These are phyloP conservation scores for Drosophila dives DNA, from an alignment of 2,888 invertebrate species.

Conservation along the genomic window DNA sequence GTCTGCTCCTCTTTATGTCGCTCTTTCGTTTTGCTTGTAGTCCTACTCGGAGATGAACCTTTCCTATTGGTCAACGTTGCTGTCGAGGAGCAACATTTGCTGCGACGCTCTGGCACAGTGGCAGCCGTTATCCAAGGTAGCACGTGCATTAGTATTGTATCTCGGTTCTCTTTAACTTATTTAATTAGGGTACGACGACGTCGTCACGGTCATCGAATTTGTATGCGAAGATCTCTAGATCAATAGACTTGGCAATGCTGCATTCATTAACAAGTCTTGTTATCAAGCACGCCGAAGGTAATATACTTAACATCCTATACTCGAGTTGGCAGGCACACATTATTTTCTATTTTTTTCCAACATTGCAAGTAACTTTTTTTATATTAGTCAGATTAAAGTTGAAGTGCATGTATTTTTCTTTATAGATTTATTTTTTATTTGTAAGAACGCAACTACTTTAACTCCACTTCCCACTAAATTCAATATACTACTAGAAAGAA, in stretches of 20 bases:
- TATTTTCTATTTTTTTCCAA: constrained; percentile 9
- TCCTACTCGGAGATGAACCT: not conserved
- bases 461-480: constrained; percentile 17
- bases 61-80: constrained; percentile 4
- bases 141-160: constrained; percentile 29
- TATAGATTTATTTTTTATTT: not conserved
- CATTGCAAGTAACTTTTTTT: not conserved
- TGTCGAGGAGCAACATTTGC: constrained; percentile 43
- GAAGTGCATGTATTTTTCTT: not conserved
- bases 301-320: constrained; percentile 16
- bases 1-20: not conserved
- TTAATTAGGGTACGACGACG: not conserved
- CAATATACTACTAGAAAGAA: constrained; percentile 11
- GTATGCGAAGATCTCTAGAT: not conserved
- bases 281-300: not conserved
- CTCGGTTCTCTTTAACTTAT: constrained; percentile 4
- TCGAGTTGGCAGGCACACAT: constrained; percentile 1
- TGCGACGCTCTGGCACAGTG: constrained; percentile 59
- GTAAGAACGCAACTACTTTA: not conserved
- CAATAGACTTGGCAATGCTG: not conserved
- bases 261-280: not conserved
- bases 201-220: constrained; percentile 10
- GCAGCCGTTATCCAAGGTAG: constrained; percentile 29
- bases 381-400: not conserved
- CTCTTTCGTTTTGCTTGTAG: constrained; percentile 1